Conservation (phyloP, 2,797 vertebrate species). For the Cynodonichthys magdalenae region DNA sequence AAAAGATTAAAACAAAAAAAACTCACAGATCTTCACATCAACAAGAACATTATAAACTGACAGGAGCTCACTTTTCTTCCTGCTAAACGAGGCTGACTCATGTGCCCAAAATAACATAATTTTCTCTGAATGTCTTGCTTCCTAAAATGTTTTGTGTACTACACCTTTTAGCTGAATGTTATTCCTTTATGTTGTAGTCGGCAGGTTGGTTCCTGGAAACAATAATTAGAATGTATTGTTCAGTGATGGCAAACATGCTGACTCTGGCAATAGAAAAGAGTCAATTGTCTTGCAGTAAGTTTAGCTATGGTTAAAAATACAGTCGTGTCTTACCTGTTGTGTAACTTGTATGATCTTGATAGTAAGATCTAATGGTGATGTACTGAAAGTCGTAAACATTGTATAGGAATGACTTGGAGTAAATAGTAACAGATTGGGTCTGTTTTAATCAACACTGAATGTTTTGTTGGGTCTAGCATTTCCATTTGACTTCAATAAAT, state of each 20-base stretch:
- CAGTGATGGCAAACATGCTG: not conserved
- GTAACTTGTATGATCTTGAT: not conserved
- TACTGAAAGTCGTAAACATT: too few species aligned
- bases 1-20: too few species aligned
- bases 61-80: not conserved
- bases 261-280: not conserved
- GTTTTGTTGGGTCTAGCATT: too few species aligned
- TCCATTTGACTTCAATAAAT: too few species aligned
- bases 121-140: not conserved
- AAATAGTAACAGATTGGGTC: too few species aligned
- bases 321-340: too few species aligned
- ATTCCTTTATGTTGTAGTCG: not conserved
- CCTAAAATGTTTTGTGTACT: not conserved
- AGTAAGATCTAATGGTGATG: not conserved
- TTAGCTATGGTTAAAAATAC: not conserved
- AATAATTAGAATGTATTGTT: slow-evolving; percentile 4
- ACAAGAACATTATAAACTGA: not conserved
- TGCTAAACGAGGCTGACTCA: not conserved
- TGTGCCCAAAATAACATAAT: not conserved
- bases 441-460: too few species aligned
- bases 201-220: not conserved
- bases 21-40: too few species aligned
- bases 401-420: too few species aligned
- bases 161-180: not conserved
- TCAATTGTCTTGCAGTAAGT: not conserved